Percentiles rank a stretch among this genome's conserved stretches.
These are phyloP conservation scores for Chroicocephalus ridibundus DNA, from an alignment of 2,113 vertebrate genomes.

Conservation along the genomic window DNA sequence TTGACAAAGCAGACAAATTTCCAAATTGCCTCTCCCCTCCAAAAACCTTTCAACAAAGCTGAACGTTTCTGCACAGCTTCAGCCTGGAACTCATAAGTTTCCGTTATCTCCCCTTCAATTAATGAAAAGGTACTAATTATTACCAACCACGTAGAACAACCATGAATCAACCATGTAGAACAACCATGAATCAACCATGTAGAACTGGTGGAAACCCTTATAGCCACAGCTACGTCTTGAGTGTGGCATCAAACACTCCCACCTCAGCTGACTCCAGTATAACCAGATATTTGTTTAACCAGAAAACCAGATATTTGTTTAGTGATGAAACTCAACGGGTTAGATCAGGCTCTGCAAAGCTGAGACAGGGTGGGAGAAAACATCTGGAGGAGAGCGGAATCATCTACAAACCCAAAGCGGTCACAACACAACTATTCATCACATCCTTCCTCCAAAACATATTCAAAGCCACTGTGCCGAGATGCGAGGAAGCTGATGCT, in stretches of 20 bases:
- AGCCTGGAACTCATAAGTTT: not conserved
- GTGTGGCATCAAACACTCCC: not conserved
- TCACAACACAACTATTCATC: not conserved
- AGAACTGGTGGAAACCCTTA: not conserved
- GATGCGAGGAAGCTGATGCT: not conserved
- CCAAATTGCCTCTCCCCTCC: not conserved
- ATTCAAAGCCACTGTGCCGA: rapidly evolving
- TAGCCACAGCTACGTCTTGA: rapidly evolving
- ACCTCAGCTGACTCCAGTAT: too few relatives aligned
- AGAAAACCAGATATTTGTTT: not conserved
- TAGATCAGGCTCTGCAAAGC: not conserved
- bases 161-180: not conserved
- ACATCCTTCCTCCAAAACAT: not conserved
- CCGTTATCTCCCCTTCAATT: not conserved
- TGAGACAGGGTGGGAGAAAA: not conserved
- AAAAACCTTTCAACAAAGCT: not conserved
- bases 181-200: too few relatives aligned
- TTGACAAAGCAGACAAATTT: not conserved
- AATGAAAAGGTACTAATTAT: not conserved
- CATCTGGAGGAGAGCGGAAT: not conserved
- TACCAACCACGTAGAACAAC: too few relatives aligned
- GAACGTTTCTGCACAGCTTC: not conserved
- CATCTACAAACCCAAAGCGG: not conserved
- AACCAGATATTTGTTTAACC: not conserved
- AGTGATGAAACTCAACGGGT: rapidly evolving